Evolutionary conservation across 2,888 invertebrate genomes (phyloP), one percentile per base, ranked within the genome.

Genomic region (Drosophila ezoana): DNA sequence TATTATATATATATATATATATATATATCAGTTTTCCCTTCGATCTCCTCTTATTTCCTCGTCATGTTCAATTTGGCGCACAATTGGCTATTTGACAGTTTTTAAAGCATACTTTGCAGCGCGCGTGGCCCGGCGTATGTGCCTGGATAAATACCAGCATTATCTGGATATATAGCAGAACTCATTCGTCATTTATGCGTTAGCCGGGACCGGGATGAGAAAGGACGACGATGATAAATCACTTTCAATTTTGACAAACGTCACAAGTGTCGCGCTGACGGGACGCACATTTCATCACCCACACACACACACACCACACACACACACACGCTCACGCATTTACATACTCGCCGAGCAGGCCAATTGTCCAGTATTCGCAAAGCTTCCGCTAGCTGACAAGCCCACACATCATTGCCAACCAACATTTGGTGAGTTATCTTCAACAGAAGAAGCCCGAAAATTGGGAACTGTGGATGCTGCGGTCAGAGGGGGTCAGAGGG

Each of bases 181-280:
- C 76, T 76, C 76, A 66, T 71, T 75, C 66, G 74, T 75, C 72
- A 72, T 63, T 63, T 54, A 56, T 59, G 52, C 40, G 61, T 32
- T 45, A 38, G 58, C 18, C 65, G 53, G 56, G 10, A 35, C 33
- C 11, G n/a, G n/a, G n/a, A 11, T 3, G 33, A 57, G 5, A 9
- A 32, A 32, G 35, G 62, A 59, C 43, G 65, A 66, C 71, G 79
- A 82, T 75, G 86, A 87, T 84, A 84, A 87, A 84, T 84, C 86
- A 84, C 71, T 79, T 87, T 84, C 86, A 75, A 82, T 87, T 87
- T 80, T 82, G 88, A 86, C 88, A 85, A 82, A 85, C 72, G 83
- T 85, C 77, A 72, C 86, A 87, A 87, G 77, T 82, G 82, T 77
- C 80, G 58, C 70, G 60, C 72, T 66, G 72, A 40, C 48, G 52